phyloP scores from a whole-genome alignment of 2,113 vertebrate species.

The Lepus europaeus region DNA sequence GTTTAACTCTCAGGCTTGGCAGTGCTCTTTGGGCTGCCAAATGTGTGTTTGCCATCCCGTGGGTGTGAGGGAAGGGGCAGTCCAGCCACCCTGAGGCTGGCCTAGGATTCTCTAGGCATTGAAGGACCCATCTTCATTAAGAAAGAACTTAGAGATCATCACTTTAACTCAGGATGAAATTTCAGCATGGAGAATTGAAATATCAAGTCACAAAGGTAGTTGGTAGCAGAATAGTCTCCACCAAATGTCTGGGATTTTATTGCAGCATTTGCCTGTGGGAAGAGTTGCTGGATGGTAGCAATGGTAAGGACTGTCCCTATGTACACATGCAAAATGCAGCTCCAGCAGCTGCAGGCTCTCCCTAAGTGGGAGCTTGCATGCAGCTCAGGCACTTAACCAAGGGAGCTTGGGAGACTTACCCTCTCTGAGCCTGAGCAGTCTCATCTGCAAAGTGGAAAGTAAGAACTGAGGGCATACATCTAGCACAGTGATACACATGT shows the following conservation, averaged over 20 bases:
- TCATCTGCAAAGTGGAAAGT: not conserved
- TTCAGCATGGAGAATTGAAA: not conserved
- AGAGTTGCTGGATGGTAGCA: not conserved
- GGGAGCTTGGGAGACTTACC: not conserved
- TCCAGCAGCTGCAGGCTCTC: not conserved
- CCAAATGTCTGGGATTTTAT: not conserved
- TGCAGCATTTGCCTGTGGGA: not conserved
- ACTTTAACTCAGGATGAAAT: not conserved
- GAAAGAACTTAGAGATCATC: not conserved
- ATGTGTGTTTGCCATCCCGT: not conserved
- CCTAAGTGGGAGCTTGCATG: not conserved
- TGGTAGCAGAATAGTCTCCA: not conserved
- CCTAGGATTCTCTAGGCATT: not conserved
- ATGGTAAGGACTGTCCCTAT: not conserved
- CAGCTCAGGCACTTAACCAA: not conserved
- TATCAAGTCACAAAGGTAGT: not conserved
- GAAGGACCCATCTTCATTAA: not conserved
- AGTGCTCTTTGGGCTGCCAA: not conserved
- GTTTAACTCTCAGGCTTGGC: not conserved
- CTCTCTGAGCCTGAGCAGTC: not conserved
- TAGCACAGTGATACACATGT: not conserved
- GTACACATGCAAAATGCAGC: not conserved
- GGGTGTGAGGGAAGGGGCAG: not conserved
- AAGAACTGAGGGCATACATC: not conserved
- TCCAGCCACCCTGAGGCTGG: not conserved